Conservation (phyloP, 2,888 invertebrate genomes). For the Apodemia duryi region DNA sequence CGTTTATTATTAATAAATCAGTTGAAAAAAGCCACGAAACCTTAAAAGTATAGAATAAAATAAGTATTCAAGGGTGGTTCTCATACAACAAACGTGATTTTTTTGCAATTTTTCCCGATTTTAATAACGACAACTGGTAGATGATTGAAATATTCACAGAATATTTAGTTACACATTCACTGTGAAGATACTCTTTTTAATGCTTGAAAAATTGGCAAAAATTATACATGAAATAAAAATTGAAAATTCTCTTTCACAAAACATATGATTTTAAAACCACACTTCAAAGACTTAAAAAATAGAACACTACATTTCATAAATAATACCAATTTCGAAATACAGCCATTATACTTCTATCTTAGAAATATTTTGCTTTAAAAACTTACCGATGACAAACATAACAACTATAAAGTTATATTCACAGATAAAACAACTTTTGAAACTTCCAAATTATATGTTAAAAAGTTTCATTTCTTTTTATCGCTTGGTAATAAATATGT, state of each 20-base stretch:
- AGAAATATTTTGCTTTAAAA: background rate
- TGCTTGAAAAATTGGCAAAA: no score
- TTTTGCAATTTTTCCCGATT: no score
- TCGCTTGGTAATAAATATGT: conserved; percentile 66
- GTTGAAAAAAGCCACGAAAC: no score
- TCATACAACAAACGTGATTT: no score
- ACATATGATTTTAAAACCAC: background rate
- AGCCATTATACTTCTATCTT: background rate
- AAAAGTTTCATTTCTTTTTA: conserved; percentile 58
- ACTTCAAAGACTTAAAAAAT: background rate
- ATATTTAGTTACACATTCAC: no score
- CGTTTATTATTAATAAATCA: no score
- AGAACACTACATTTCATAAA: background rate
- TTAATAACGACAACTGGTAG: no score
- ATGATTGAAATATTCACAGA: no score
- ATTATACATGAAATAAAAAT: no score
- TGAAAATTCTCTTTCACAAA: background rate
- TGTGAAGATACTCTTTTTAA: no score
- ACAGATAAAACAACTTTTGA: conserved; percentile 35
- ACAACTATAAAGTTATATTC: background rate
- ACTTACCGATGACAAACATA: background rate
- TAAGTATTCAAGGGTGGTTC: no score
- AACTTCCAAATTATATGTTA: conserved; percentile 52
- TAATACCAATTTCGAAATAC: background rate
- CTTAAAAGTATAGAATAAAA: no score